Percentiles rank a stretch among this genome's conserved stretches.
Conservation (phyloP, 2,113 vertebrate genomes). For the Murina feae region DNA sequence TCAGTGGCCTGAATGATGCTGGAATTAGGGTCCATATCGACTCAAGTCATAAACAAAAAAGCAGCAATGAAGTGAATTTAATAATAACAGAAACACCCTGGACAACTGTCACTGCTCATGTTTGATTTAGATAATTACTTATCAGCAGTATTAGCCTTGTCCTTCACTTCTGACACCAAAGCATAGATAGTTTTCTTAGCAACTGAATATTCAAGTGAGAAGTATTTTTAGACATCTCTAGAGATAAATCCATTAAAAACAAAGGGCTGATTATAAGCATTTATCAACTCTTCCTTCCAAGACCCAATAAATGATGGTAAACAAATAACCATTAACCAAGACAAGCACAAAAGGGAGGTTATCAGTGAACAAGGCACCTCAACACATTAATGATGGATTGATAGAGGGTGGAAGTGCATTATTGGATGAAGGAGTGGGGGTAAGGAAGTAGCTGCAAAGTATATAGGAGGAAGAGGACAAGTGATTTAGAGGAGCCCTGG, state of each 20-base stretch:
- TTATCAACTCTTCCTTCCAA: slow-evolving; percentile 42
- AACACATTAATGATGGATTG: not conserved
- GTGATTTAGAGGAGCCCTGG: not conserved
- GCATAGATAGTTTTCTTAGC: slow-evolving; percentile 45
- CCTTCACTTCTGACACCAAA: slow-evolving; percentile 57
- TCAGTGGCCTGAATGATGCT: not conserved
- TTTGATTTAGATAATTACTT: slow-evolving; percentile 46
- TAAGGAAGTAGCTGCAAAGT: not conserved
- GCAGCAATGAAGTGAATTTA: slow-evolving; percentile 8
- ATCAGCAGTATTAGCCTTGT: not conserved
- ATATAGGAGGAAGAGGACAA: not conserved
- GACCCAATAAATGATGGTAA: not conserved
- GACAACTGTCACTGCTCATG: slow-evolving; percentile 26
- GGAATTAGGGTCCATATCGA: not conserved
- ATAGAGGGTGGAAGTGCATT: too few relatives aligned
- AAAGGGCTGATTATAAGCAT: not conserved
- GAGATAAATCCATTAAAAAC: slow-evolving; percentile 1
- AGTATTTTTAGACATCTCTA: slow-evolving; percentile 35
- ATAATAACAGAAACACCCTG: not conserved
- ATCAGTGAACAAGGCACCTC: not conserved
- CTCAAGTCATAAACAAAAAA: slow-evolving; percentile 30
- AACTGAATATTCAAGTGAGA: slow-evolving; percentile 33
- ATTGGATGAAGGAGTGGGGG: not conserved
- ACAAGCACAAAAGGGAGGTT: not conserved
- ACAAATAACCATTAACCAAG: slow-evolving; percentile 42